These are phyloP conservation scores for Tetragonula clypearis DNA, from an alignment of 1,140 invertebrate species.

Conservation along the genomic window DNA sequence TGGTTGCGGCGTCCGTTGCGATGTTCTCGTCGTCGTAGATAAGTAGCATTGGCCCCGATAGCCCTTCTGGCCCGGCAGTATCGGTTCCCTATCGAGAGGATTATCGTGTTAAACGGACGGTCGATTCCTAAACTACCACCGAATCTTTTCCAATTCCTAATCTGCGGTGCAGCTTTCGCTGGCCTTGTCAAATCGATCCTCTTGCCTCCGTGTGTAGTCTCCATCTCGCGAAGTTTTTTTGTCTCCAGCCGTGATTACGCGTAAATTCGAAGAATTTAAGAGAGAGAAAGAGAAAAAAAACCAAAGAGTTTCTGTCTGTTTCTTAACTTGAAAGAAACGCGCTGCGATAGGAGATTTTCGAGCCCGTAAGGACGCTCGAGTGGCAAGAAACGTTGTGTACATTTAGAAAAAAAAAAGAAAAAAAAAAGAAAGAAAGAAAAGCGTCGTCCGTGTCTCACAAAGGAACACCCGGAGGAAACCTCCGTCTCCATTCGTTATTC, in stretches of 20 bases:
- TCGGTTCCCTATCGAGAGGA: background rate
- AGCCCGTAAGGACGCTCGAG: background rate
- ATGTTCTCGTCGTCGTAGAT: background rate
- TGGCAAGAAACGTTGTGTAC: no score
- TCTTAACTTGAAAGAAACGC: background rate
- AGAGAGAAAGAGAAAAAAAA: no score
- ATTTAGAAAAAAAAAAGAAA: no score
- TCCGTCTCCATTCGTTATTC: background rate
- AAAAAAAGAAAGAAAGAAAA: background rate
- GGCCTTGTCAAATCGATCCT: no score
- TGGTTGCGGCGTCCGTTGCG: background rate
- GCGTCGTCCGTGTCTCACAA: background rate
- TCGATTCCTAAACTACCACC: background rate
- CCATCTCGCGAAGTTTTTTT: no score
- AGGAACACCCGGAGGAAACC: background rate
- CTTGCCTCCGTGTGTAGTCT: no score
- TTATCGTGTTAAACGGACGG: conserved; percentile 12
- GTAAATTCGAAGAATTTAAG: background rate
- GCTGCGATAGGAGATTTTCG: background rate
- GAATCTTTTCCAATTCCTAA: conserved; percentile 1
- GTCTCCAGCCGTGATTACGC: no score
- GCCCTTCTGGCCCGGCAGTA: background rate
- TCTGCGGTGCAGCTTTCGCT: background rate
- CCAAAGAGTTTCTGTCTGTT: no score
- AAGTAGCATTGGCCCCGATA: conserved; percentile 4